Evolutionary conservation across 2,888 invertebrate genomes (phyloP).

Genomic region (Galerucella calmariensis): DNA sequence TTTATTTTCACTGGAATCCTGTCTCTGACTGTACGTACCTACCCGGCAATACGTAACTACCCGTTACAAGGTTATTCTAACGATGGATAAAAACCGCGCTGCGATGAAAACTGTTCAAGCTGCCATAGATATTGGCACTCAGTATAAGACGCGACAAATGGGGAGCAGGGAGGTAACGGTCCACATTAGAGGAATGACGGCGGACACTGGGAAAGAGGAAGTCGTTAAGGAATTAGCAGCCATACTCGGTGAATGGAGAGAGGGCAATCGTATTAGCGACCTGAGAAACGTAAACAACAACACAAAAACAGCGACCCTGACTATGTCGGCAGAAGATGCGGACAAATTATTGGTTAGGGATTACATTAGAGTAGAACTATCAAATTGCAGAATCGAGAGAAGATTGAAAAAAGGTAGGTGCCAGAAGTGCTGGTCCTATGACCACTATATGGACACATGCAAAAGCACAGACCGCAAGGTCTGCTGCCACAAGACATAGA

Average conservation of each 20-base stretch:
- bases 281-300: background rate
- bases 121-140: too few relatives aligned
- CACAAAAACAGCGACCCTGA: background rate
- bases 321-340: background rate
- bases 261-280: background rate
- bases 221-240: background rate
- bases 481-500: conserved; percentile 17
- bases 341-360: background rate
- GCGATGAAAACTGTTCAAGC: too few relatives aligned
- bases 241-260: background rate
- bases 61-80: too few relatives aligned
- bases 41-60: too few relatives aligned
- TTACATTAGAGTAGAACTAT: conserved; percentile 14
- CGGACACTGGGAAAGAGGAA: background rate
- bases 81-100: too few relatives aligned
- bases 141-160: too few relatives aligned
- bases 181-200: background rate
- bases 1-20: too few relatives aligned
- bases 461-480: conserved; percentile 2
- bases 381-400: conserved; percentile 13
- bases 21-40: too few relatives aligned
- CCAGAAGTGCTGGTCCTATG: conserved; percentile 8
- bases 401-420: background rate
- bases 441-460: conserved; percentile 6
- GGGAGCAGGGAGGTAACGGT: background rate